Evolutionary conservation across 2,888 invertebrate genomes (phyloP).

Genomic region (Cinara cedri): DNA sequence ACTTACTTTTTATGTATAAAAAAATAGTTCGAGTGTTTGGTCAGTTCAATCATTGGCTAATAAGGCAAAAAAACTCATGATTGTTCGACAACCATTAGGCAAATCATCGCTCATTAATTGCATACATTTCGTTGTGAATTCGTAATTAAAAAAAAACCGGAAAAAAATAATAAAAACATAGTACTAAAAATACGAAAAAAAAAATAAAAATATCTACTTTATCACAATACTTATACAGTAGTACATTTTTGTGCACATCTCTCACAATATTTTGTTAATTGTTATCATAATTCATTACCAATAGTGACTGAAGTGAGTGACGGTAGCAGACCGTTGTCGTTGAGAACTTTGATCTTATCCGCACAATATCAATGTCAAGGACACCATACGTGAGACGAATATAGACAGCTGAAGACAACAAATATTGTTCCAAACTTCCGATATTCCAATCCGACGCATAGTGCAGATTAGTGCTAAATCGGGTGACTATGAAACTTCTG

Average conservation of each 20-base stretch:
- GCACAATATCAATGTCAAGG: too few species aligned
- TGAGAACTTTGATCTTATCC: neutral
- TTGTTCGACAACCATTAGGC: neutral
- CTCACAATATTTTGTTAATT: neutral
- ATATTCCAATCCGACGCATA: too few species aligned
- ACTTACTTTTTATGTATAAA: conserved; percentile 32
- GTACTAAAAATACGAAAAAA: conserved; percentile 12
- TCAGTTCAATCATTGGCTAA: conserved; percentile 14
- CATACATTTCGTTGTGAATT: conserved; percentile 5
- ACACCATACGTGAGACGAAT: too few species aligned
- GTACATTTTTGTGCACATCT: neutral
- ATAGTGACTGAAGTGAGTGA: conserved; percentile 14
- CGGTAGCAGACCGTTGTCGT: neutral
- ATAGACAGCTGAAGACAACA: too few species aligned
- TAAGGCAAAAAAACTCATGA: neutral
- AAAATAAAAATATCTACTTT: too few species aligned
- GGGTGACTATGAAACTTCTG: too few species aligned
- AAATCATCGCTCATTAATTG: neutral
- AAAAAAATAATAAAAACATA: conserved; percentile 1
- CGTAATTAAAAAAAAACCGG: conserved; percentile 9
- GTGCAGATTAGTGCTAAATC: too few species aligned
- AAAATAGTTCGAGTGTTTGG: neutral
- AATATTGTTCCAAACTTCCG: too few species aligned
- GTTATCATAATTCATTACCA: conserved; percentile 22
- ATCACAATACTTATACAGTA: too few species aligned